A percentile compares a stretch with the other conserved stretches of the same genome.
These are phyloP conservation scores for Ormyrus nitidulus DNA, from an alignment of 2,888 invertebrate genomes.

Conservation along the genomic window DNA sequence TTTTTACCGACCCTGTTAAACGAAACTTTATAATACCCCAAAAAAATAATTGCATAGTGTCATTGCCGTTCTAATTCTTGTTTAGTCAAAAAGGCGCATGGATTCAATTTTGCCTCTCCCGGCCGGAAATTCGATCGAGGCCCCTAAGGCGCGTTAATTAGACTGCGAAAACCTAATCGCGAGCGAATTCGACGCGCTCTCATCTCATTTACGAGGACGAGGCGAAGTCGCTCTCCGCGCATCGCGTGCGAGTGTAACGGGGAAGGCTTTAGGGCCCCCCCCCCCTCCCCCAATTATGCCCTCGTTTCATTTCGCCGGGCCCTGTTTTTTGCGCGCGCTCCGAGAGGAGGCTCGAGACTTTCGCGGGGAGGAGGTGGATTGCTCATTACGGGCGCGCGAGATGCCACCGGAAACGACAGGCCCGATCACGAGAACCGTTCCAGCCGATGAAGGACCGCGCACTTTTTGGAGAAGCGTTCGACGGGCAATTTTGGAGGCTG, in stretches of 20 bases:
- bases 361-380: background rate
- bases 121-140: slow-evolving; percentile 17
- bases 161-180: slow-evolving; percentile 9
- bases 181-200: slow-evolving; percentile 25
- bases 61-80: too few relatives aligned
- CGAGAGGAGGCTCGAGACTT: slow-evolving; percentile 14
- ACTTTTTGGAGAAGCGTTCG: too few relatives aligned
- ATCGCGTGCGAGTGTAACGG: slow-evolving; percentile 47
- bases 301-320: slow-evolving; percentile 20
- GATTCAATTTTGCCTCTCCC: too few relatives aligned
- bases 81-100: too few relatives aligned
- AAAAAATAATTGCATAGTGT: too few relatives aligned
- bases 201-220: slow-evolving; percentile 17
- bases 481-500: too few relatives aligned
- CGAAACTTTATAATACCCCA: too few relatives aligned
- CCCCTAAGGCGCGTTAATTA: background rate
- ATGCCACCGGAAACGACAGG: slow-evolving; percentile 27
- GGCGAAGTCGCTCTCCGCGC: background rate
- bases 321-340: background rate
- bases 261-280: slow-evolving; percentile 13
- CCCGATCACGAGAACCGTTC: slow-evolving; percentile 9
- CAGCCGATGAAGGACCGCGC: too few relatives aligned
- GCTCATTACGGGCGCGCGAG: slow-evolving; percentile 38
- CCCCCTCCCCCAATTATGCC: slow-evolving; percentile 34
- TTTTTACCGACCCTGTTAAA: too few relatives aligned